Base-by-base conservation (phyloP, 2,888 invertebrate genomes). In the Sphecodes monilicornis region DNA sequence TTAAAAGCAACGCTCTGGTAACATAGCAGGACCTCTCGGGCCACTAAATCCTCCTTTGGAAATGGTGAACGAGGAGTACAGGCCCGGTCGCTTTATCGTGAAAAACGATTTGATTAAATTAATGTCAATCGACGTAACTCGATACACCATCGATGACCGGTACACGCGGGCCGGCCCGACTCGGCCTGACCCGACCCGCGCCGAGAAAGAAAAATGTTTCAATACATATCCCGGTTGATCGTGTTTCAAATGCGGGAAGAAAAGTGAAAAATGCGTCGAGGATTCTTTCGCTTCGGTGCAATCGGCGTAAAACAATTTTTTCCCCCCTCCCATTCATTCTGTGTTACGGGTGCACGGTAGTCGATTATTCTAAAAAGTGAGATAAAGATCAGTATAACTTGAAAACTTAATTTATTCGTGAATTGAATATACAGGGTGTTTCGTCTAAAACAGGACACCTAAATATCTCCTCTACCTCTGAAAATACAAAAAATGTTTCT, bases 71-170 rank as follows among this genome's bases (percentile, higher is more conserved):
- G 66, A 32, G 66, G 36, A 36, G 64, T 22, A 32, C 29, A 32
- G 32, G 16, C 3, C 26, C 57, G 26, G 32, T 29, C 29, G 64
- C 64, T 29, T 68, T 68, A 68, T 68, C 32, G n/a, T n/a, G 39
- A 41, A 41, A 41, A 39, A 68, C 68, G 68, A 22, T 68, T 68
- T 68, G 39, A 68, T 68, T 68, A 39, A 68, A 68, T 68, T 68
- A 68, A 68, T 41, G 68, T 39, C 68, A 39, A 39, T 68, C 41
- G 68, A 41, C n/a, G 16, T n/a, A 68, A 68, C 68, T 39, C 41
- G 39, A 39, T n/a, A 41, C n/a, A 16, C 39, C 41, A 13, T n/a
- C 11, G 41, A 41, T 3, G 36, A 68, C 39, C n/a, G 39, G 22
- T 13, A 11, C 16, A 6, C 32, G 64, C 26, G 26, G 57, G 16